These are phyloP conservation scores for Zootoca vivipara DNA, from an alignment of 2,113 vertebrate genomes.

Conservation along the genomic window DNA sequence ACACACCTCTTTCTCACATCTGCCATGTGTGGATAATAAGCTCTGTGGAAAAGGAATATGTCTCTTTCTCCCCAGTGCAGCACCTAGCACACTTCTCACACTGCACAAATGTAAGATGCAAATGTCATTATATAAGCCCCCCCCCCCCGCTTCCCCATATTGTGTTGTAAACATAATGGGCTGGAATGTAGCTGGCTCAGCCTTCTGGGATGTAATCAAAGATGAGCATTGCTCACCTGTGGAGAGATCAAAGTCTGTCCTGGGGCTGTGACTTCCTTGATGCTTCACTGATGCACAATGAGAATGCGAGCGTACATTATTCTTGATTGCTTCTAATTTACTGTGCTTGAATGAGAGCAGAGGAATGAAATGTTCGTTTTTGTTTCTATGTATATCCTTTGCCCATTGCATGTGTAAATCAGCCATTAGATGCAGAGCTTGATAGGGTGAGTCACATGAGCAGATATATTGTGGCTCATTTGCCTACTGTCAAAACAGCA, in stretches of 20 bases:
- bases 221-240: neutral
- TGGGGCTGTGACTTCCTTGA: neutral
- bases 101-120: neutral
- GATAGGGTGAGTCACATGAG: neutral
- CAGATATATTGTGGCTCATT: neutral
- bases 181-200: neutral
- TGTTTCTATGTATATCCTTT: neutral
- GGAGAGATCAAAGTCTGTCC: neutral
- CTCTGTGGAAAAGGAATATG: neutral
- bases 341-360: neutral
- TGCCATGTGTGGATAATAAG: neutral
- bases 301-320: neutral
- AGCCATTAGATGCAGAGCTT: neutral
- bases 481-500: neutral
- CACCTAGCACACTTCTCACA: neutral
- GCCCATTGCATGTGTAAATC: neutral
- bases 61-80: neutral
- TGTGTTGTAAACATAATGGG: neutral
- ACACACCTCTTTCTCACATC: neutral
- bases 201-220: conserved; percentile 1
- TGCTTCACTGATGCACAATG: neutral
- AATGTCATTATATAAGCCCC: neutral
- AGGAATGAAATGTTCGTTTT: neutral
- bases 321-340: neutral
- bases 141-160: neutral